Evolutionary conservation across 2,113 vertebrate species (phyloP).

Genomic region (Takifugu bimaculatus): DNA sequence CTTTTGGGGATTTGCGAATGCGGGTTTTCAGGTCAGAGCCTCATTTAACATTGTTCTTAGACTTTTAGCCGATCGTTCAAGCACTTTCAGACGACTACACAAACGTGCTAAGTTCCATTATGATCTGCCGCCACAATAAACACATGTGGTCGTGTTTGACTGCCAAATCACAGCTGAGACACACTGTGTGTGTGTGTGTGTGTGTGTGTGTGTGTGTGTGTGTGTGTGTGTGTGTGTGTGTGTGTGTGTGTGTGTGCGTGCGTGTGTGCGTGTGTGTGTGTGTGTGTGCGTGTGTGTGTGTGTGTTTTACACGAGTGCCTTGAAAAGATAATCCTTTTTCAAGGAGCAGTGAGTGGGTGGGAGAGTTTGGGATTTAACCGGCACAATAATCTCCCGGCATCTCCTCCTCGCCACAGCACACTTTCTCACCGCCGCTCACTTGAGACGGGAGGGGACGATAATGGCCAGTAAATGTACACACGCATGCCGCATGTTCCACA

Average conservation of each 20-base stretch:
- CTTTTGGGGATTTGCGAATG: slow-evolving; percentile 20
- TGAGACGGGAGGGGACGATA: slow-evolving; percentile 64
- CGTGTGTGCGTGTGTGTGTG: slow-evolving; percentile 49
- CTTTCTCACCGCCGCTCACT: slow-evolving; percentile 50
- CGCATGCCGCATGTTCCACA: slow-evolving; percentile 48
- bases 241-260: slow-evolving; percentile 41
- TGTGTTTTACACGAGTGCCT: slow-evolving; percentile 65
- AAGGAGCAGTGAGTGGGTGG: slow-evolving; percentile 36
- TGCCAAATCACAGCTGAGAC: slow-evolving; percentile 47
- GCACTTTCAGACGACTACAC: slow-evolving; percentile 10
- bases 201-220: slow-evolving; percentile 43
- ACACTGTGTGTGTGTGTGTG: slow-evolving; percentile 46
- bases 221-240: slow-evolving; percentile 31
- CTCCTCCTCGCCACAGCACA: slow-evolving; percentile 47
- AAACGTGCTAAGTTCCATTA: slow-evolving; percentile 24
- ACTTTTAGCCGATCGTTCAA: too few relatives aligned
- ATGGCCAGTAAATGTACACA: slow-evolving; percentile 62
- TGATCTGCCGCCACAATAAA: slow-evolving; percentile 42
- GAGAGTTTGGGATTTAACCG: slow-evolving; percentile 51
- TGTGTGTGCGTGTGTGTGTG: slow-evolving; percentile 28
- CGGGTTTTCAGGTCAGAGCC: slow-evolving; percentile 19
- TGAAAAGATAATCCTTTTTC: slow-evolving; percentile 64
- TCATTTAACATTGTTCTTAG: slow-evolving; percentile 14
- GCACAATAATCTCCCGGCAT: slow-evolving; percentile 58
- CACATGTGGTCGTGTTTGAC: slow-evolving; percentile 44